phyloP scores from a whole-genome alignment of 2,113 vertebrate species.

The Neogobius melanostomus region DNA sequence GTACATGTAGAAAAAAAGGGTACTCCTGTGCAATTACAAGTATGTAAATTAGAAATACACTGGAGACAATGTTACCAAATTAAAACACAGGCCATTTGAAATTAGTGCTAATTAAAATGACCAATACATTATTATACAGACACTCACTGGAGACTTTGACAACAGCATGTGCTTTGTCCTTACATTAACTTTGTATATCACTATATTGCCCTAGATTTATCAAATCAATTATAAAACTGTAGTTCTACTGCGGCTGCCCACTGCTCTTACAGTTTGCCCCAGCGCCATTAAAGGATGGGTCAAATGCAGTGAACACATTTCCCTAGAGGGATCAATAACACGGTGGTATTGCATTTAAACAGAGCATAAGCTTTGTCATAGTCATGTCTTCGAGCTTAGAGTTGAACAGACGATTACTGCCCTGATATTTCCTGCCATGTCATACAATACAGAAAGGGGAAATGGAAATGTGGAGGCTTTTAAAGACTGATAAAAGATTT shows the following conservation, averaged over 20 bases:
- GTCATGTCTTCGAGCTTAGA: too few species aligned
- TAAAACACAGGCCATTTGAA: not conserved
- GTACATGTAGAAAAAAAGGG: too few species aligned
- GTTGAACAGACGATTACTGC: too few species aligned
- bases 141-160: not conserved
- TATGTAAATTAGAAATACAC: not conserved
- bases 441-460: not conserved
- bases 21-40: too few species aligned
- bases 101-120: not conserved
- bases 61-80: not conserved
- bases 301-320: too few species aligned
- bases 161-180: not conserved
- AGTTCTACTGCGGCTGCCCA: not conserved
- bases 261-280: not conserved
- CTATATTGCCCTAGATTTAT: not conserved
- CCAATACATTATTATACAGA: not conserved
- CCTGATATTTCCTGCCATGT: too few species aligned
- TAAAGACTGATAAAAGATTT: conserved; percentile 4
- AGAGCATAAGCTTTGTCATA: too few species aligned
- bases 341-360: too few species aligned
- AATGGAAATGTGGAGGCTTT: not conserved
- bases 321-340: too few species aligned
- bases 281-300: too few species aligned
- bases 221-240: not conserved
- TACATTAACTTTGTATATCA: not conserved